Evolutionary conservation across 2,888 invertebrate species (phyloP), one percentile per base, ranked within the genome.

Genomic region (Elysia crispata): DNA sequence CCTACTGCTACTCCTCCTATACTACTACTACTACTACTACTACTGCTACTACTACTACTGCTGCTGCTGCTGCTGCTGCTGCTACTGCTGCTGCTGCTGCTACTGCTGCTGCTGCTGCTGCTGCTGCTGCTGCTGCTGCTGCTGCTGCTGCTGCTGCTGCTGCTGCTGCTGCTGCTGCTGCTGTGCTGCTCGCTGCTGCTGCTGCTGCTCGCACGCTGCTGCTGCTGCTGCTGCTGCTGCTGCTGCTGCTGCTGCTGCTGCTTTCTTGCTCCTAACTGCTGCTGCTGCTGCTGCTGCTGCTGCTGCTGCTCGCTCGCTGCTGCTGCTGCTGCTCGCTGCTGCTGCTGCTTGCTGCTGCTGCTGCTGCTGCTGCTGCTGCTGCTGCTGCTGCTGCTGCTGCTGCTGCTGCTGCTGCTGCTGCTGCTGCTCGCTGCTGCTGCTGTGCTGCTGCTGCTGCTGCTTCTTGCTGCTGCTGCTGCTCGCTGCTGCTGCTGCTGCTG

Each of bases 101-200:
- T 70, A 70, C 31, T 70, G 31, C 70, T 31, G 33, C 30, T n/a
- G n/a, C 49, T 72, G 50, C 33, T 72, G 50, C 72, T 72, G 41
- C 49, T 72, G n/a, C 25, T 31, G 50, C 41, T 31, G 50, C 49
- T n/a, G 25, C 23, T 41, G 25, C 62, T 62, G 28, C 62, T 62
- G 28, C 62, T 62, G 1, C 62, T 1, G 1, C 62, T 1, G 1
- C 62, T 62, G n/a, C 62, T 62, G 18, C 54, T 54, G 18, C 54
- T 54, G 18, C 54, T 54, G 18, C 54, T 54, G 18, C 18, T 54
- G 18, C 54, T 54, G n/a, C n/a, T n/a, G n/a, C n/a, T n/a, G n/a
- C n/a, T n/a, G n/a, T n/a, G n/a, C n/a, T n/a, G n/a, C n/a, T n/a
- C n/a, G n/a, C n/a, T n/a, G n/a, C n/a, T n/a, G n/a, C n/a, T n/a